Conservation (phyloP, 2,113 vertebrate genomes). For the Pelodiscus sinensis region DNA sequence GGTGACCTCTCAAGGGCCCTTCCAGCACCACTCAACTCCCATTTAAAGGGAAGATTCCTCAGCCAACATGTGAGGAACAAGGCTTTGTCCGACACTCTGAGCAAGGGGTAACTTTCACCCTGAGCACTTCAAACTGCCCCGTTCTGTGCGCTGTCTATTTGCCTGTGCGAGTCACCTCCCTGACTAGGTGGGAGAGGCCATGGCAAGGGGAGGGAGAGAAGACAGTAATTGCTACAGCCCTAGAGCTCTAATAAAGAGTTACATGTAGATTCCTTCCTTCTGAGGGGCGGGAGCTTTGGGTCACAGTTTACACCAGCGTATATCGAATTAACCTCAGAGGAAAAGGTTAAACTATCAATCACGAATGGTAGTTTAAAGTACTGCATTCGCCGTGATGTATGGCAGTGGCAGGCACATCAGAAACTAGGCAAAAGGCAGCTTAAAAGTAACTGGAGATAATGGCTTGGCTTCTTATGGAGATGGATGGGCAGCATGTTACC, state of each 20-base stretch:
- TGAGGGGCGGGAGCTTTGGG: slow-evolving; percentile 61
- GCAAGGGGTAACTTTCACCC: neutral
- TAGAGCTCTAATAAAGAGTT: slow-evolving; percentile 59
- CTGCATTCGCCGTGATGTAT: slow-evolving; percentile 67
- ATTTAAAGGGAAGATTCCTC: fast-evolving
- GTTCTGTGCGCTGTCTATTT: neutral
- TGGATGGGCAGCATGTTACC: slow-evolving; percentile 66
- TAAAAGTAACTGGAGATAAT: slow-evolving; percentile 74
- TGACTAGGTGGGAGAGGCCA: neutral
- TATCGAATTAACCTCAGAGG: slow-evolving; percentile 71
- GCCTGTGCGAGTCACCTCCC: neutral
- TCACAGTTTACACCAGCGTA: slow-evolving; percentile 70
- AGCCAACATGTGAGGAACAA: fast-evolving
- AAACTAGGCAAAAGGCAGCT: slow-evolving; percentile 65
- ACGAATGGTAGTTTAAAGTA: slow-evolving; percentile 65
- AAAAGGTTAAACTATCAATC: slow-evolving; percentile 77
- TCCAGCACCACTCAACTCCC: neutral
- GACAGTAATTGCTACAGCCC: slow-evolving; percentile 58
- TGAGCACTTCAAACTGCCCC: neutral
- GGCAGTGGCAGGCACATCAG: slow-evolving; percentile 61
- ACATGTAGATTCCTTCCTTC: slow-evolving; percentile 68
- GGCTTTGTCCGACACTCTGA: fast-evolving
- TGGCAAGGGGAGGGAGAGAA: slow-evolving; percentile 17
- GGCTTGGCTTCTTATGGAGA: slow-evolving; percentile 69
- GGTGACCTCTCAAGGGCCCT: too few species aligned